Percentiles rank a stretch among this genome's conserved stretches.
Conservation (phyloP, 2,113 vertebrate genomes). For the Paratilapia polleni region DNA sequence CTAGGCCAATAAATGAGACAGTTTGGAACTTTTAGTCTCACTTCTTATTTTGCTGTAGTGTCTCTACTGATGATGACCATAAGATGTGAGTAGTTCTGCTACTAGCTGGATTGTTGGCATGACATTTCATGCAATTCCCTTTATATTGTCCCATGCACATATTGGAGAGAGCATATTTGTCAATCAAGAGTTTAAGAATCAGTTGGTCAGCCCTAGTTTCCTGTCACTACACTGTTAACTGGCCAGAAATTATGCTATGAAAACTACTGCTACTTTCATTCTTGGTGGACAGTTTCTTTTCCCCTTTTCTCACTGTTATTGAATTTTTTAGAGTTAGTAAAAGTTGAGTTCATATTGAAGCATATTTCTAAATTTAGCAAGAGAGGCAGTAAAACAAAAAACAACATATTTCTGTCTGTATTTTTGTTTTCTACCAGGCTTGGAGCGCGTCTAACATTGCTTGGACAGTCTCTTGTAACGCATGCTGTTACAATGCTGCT, state of each 20-base stretch:
- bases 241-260: background rate
- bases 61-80: background rate
- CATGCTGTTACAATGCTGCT: constrained; percentile 2
- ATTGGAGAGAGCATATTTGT: background rate
- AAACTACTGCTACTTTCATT: background rate
- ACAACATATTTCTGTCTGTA: constrained; percentile 6
- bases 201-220: background rate
- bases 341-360: background rate
- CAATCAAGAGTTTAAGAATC: background rate
- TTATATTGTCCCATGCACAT: background rate
- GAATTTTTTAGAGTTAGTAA: background rate
- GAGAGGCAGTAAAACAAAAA: constrained; percentile 10
- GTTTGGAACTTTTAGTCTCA: background rate
- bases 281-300: background rate
- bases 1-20: background rate
- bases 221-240: background rate
- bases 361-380: background rate
- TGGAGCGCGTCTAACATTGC: background rate
- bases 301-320: background rate
- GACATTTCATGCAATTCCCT: background rate
- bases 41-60: background rate
- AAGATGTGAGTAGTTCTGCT: background rate
- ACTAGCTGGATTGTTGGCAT: too few relatives aligned
- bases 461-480: constrained; percentile 27
- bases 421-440: constrained; percentile 21